Percentiles rank a stretch among this genome's conserved stretches.
Evolutionary conservation across 1,140 invertebrate species (phyloP).

Genomic region (Chironomus tepperi): DNA sequence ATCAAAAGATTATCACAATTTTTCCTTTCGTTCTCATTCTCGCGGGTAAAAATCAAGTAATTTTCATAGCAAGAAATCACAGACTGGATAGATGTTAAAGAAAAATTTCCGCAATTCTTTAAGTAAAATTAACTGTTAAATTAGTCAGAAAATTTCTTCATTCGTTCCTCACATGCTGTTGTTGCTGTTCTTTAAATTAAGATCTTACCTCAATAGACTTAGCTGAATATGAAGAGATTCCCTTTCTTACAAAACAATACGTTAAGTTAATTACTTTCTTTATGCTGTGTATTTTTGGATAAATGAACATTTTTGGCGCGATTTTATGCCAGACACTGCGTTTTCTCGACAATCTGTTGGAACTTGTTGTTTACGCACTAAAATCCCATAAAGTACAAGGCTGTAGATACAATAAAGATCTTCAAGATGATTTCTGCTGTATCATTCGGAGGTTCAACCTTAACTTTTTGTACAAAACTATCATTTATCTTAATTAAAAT

Average conservation of each 20-base stretch:
- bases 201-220: background rate
- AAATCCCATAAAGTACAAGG: too few species aligned
- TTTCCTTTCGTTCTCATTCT: constrained; percentile 12
- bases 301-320: background rate
- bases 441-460: too few species aligned
- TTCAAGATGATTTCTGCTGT: too few species aligned
- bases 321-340: too few species aligned
- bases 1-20: background rate
- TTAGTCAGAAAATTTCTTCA: constrained; percentile 14
- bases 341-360: too few species aligned
- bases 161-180: background rate
- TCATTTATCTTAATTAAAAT: too few species aligned
- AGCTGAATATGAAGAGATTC: constrained; percentile 6
- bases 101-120: background rate
- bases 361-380: too few species aligned
- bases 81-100: background rate
- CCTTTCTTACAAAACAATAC: constrained; percentile 2
- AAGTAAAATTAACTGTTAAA: background rate
- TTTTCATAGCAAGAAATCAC: background rate
- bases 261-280: background rate
- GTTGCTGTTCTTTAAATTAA: too few species aligned
- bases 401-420: too few species aligned
- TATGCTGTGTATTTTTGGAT: background rate
- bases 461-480: too few species aligned
- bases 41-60: background rate